Evolutionary conservation across 2,888 invertebrate genomes (phyloP), one percentile per base, ranked within the genome.

Genomic region (Pomacea canaliculata): DNA sequence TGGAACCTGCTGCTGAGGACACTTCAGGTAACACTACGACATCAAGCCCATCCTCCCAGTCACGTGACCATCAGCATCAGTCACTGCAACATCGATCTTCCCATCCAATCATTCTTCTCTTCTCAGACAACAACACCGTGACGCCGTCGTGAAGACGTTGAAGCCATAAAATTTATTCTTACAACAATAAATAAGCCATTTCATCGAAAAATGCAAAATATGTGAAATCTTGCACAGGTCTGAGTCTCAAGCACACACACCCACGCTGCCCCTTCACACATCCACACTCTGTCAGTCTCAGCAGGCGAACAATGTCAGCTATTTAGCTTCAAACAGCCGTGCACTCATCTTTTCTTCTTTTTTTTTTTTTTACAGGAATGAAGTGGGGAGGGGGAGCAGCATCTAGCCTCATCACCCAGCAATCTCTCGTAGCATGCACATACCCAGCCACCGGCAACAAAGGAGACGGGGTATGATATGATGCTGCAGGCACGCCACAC

Each of bases 151-250:
- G 16, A 16, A 10, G 51, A 56, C 51, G 51, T 56, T 56, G 63
- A 27, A 63, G 63, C 10, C 63, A 19, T 62, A 71, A 37, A 27
- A 62, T 71, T 71, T 71, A 62, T 62, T 76, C 65, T 76, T 65
- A 71, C 76, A 71, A 71, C 76, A 76, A 76, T 76, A 76, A 76
- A 76, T 76, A 76, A 76, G 66, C 66, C 76, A 71, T 76, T 76
- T 71, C 65, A 65, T 65, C 66, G 71, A 66, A 76, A 37, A 76
- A 68, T 27, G 19, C 19, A 68, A 68, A 23, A 46, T 12, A 46
- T n/a, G 19, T 12, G 68, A 0, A 68, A 46, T 19, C 48, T 68
- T 68, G 63, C 63, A 23, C 23, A 27, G 63, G 9, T 23, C 19
- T n/a, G 23, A 4, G 3, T n/a, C 18, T n/a, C 8, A 27, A 10